Conservation (phyloP, 2,888 invertebrate species). For the Zaprionus bogoriensis region DNA sequence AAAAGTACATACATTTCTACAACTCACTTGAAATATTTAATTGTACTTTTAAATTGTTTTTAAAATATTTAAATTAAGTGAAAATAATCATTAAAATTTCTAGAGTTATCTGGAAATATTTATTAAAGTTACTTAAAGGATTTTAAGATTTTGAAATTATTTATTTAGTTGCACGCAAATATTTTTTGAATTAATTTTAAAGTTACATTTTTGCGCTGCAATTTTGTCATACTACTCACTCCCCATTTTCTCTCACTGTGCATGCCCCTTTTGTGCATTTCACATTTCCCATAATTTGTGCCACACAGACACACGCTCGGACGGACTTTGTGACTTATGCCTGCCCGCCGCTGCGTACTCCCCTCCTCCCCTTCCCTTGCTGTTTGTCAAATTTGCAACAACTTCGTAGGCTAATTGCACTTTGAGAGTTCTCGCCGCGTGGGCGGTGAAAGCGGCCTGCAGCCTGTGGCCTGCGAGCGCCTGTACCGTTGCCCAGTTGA, state of each 20-base stretch:
- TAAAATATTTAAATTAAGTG: no score
- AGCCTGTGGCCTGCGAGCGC: background rate
- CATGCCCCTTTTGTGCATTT: background rate
- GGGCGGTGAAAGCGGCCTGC: constrained; percentile 68
- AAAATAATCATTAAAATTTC: no score
- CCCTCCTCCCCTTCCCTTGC: background rate
- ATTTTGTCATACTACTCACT: no score
- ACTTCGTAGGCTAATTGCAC: constrained; percentile 63
- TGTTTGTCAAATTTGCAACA: constrained; percentile 51
- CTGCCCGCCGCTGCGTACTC: background rate
- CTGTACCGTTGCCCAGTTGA: background rate
- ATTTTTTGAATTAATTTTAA: background rate
- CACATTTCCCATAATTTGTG: constrained; percentile 33
- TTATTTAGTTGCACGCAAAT: no score
- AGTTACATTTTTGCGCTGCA: background rate
- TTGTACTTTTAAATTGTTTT: no score
- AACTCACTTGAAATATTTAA: no score
- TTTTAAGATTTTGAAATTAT: no score
- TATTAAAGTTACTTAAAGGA: no score
- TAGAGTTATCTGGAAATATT: no score
- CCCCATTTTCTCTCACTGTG: background rate
- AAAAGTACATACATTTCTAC: no score
- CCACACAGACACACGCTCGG: constrained; percentile 1
- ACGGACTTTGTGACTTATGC: constrained; percentile 36
- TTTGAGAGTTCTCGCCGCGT: constrained; percentile 66